These are phyloP conservation scores for Saturnia pavonia DNA, from an alignment of 2,888 invertebrate genomes.

Conservation along the genomic window DNA sequence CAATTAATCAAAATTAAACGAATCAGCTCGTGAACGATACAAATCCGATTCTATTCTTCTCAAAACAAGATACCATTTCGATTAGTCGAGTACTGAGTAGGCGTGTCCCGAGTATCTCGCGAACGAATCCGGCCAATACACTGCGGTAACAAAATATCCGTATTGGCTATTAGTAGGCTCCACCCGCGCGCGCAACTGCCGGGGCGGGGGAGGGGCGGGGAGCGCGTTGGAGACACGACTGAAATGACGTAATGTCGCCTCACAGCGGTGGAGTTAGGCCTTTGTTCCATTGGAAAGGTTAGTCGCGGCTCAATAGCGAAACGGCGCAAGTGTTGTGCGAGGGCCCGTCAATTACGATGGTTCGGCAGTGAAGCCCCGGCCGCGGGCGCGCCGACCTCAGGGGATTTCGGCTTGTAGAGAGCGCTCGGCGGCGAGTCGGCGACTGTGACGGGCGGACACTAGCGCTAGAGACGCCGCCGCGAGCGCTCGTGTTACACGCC, in stretches of 20 bases:
- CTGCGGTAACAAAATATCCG: slow-evolving; percentile 82
- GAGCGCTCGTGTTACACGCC: slow-evolving; percentile 61
- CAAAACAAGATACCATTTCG: slow-evolving; percentile 49
- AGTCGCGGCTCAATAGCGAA: slow-evolving; percentile 35
- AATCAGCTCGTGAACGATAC: slow-evolving; percentile 39
- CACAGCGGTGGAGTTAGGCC: slow-evolving; percentile 36
- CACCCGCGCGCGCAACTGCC: slow-evolving; percentile 58
- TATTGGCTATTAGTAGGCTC: slow-evolving; percentile 82
- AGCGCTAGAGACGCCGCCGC: slow-evolving; percentile 72
- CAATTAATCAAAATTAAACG: slow-evolving; percentile 82
- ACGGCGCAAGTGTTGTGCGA: slow-evolving; percentile 42
- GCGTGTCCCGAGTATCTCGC: slow-evolving; percentile 17
- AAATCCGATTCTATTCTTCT: not conserved
- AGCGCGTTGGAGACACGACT: slow-evolving; percentile 4
- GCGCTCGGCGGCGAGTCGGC: too few relatives aligned
- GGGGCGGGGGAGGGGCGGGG: not conserved
- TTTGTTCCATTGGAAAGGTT: slow-evolving; percentile 25
- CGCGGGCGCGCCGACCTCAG: slow-evolving; percentile 32
- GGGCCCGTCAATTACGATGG: slow-evolving; percentile 56
- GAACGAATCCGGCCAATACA: slow-evolving; percentile 84
- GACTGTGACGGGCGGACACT: too few relatives aligned
- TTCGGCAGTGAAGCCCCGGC: slow-evolving; percentile 41
- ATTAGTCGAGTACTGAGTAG: slow-evolving; percentile 29
- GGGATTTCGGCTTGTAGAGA: slow-evolving; percentile 54
- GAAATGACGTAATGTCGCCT: slow-evolving; percentile 41